phyloP scores from a whole-genome alignment of 1,140 invertebrate species.

The Drosophila gunungcola region DNA sequence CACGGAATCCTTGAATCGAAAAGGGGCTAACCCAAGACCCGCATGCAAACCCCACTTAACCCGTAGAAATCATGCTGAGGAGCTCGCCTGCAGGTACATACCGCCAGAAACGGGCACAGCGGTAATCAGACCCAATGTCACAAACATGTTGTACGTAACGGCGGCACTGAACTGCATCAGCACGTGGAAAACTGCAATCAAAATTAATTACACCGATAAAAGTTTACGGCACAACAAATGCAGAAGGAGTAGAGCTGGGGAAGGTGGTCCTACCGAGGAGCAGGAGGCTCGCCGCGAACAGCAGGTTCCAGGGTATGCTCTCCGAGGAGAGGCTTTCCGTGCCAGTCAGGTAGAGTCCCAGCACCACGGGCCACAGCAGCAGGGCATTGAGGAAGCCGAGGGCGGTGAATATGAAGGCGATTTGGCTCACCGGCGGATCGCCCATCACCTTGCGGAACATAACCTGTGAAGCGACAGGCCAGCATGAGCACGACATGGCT shows the following conservation, averaged over 20 bases:
- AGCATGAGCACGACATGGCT: conserved; percentile 57
- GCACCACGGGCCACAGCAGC: conserved; percentile 93
- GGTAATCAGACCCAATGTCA: conserved; percentile 95
- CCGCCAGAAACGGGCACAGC: conserved; percentile 96
- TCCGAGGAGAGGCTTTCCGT: conserved; percentile 92
- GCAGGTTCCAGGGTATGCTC: conserved; percentile 91
- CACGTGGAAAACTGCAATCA: conserved; percentile 93
- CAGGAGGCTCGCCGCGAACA: conserved; percentile 91
- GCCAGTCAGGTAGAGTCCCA: conserved; percentile 93
- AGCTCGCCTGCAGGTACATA: conserved; percentile 85
- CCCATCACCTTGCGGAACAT: conserved; percentile 96
- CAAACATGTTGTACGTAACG: conserved; percentile 96
- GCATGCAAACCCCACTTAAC: not conserved
- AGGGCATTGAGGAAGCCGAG: conserved; percentile 93
- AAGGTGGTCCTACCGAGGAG: conserved; percentile 88
- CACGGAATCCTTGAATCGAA: conserved; percentile 47
- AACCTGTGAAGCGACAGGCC: conserved; percentile 87
- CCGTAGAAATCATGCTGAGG: conserved; percentile 7
- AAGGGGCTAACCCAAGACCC: not conserved
- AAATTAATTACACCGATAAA: conserved; percentile 74
- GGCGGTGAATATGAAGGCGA: conserved; percentile 94
- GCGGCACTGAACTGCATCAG: conserved; percentile 95
- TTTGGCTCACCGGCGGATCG: conserved; percentile 94
- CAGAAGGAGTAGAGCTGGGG: not conserved
- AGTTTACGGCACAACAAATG: conserved; percentile 42